phyloP scores from a whole-genome alignment of 2,797 vertebrate genomes.

The Acrossocheilus fasciatus region DNA sequence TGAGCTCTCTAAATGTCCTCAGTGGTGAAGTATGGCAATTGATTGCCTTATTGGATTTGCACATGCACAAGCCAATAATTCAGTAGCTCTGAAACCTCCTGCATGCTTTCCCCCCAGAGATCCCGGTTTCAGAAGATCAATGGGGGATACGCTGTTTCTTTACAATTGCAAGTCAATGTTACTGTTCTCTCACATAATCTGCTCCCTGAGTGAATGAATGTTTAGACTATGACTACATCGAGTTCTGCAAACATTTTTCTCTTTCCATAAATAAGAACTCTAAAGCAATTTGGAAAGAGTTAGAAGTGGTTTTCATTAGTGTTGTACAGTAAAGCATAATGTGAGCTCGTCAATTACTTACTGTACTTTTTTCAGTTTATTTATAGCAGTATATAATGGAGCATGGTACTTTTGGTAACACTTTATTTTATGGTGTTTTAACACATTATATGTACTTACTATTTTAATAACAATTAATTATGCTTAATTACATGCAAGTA shows the following conservation, averaged over 20 bases:
- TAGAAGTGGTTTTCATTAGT: background rate
- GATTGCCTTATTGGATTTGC: background rate
- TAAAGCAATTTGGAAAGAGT: background rate
- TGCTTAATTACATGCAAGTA: too few relatives aligned
- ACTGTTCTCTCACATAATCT: background rate
- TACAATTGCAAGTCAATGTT: background rate
- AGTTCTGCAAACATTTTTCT: background rate
- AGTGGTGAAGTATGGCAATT: background rate
- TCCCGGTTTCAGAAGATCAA: background rate
- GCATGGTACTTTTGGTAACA: too few relatives aligned
- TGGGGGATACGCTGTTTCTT: background rate
- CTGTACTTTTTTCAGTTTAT: background rate
- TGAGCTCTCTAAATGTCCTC: background rate
- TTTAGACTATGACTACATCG: background rate
- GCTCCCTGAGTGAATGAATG: background rate
- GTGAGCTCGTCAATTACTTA: background rate
- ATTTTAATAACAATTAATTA: too few relatives aligned
- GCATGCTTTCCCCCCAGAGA: background rate
- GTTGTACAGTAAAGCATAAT: background rate
- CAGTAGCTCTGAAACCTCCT: background rate
- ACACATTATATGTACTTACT: too few relatives aligned
- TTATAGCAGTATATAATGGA: background rate
- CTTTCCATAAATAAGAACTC: background rate
- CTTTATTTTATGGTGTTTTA: too few relatives aligned
- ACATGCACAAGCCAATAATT: background rate